A percentile compares a stretch with the other conserved stretches of the same genome.
These are phyloP conservation scores for Salvelinus namaycush DNA, from an alignment of 2,113 vertebrate genomes.

Conservation along the genomic window DNA sequence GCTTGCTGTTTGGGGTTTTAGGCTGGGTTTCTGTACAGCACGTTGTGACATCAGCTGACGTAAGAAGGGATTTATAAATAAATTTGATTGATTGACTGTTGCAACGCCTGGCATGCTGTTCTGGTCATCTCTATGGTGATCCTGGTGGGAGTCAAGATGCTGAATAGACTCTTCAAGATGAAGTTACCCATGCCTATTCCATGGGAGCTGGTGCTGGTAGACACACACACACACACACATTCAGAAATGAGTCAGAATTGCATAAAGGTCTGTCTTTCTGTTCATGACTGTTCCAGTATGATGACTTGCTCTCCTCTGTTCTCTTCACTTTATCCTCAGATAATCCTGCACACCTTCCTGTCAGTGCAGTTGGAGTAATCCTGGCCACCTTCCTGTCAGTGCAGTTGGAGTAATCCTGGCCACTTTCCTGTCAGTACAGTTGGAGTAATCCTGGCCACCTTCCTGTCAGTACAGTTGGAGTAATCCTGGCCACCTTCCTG, in stretches of 20 bases:
- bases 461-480: conserved; percentile 64
- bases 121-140: conserved; percentile 66
- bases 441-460: conserved; percentile 73
- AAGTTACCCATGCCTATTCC: conserved; percentile 76
- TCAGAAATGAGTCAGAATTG: background rate
- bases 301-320: background rate
- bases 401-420: conserved; percentile 66
- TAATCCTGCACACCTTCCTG: conserved; percentile 76
- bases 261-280: background rate
- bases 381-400: conserved; percentile 77
- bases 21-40: too few relatives aligned
- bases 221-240: conserved; percentile 8
- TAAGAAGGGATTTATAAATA: too few relatives aligned
- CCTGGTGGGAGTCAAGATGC: conserved; percentile 72
- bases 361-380: conserved; percentile 68
- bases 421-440: conserved; percentile 71
- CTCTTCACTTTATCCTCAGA: conserved; percentile 60
- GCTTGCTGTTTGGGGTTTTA: too few relatives aligned
- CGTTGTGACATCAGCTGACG: too few relatives aligned
- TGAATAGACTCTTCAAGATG: conserved; percentile 68
- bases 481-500: too few relatives aligned
- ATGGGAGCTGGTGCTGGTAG: conserved; percentile 78
- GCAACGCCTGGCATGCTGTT: conserved; percentile 69
- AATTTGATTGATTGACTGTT: conserved; percentile 2
- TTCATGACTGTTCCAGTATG: background rate